Evolutionary conservation across 2,888 invertebrate genomes (phyloP), one percentile per base, ranked within the genome.

Genomic region (Synergus umbraculus): DNA sequence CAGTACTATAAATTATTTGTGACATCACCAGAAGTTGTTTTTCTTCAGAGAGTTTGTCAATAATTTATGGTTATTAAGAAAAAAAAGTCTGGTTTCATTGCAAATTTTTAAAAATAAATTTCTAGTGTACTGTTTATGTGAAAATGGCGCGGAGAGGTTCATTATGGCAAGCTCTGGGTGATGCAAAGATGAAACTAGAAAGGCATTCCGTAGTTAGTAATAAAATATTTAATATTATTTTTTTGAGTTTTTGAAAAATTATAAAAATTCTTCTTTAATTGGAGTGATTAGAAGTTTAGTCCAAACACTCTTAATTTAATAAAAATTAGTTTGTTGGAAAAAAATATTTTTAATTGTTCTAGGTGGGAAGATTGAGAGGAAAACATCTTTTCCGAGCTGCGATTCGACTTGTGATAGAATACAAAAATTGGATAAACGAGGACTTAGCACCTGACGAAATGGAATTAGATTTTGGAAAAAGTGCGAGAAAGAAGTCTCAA

Each of bases 351-450:
- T 29, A 15, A 9, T 37, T 73, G n/a, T 15, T 29, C n/a, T 4
- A 73, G 73, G 9, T 54, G 8, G 49, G n/a, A 54, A 54, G 29
- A 54, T 80, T 91, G n/a, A 88, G 81, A 46, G 90, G 90, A 43
- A 85, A 83, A 79, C 85, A 87, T 81, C 83, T 87, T 41, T 91
- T 91, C 77, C 88, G 89, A 12, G 84, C 90, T 4, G 79, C 81
- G 0, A 84, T 88, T 1, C 86, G 91, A 79, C 84, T 85, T 0
- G 88, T 91, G 18, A 49, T 90, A 4, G 86, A 89, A 79, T 90
- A 89, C 69, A 86, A 84, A 41, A 85, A 87, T 46, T 91, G 91
- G 91, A 85, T 91, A 43, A 79, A 49, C 2, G 86, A 84, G 8
- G 86, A 87, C 18, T 22, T 82, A 0, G 9, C 60, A 12, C 44